phyloP scores from a whole-genome alignment of 2,888 invertebrate species.

The Timema cristinae region DNA sequence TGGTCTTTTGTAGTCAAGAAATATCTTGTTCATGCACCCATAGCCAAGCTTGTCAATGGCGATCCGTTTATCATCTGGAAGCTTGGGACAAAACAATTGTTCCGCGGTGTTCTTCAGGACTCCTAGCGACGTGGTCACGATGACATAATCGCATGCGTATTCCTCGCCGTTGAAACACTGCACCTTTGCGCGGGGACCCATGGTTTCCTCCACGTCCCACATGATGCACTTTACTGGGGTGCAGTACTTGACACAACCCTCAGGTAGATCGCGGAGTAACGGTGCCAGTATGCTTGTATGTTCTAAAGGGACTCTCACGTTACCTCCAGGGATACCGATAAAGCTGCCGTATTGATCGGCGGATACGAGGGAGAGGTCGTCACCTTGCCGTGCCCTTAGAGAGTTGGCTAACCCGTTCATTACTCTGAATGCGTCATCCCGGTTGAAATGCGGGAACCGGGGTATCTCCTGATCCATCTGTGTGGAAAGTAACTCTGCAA shows the following conservation, averaged over 20 bases:
- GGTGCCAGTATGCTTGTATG: slow-evolving; percentile 65
- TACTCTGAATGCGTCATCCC: slow-evolving; percentile 61
- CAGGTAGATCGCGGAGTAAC: slow-evolving; percentile 59
- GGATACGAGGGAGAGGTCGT: slow-evolving; percentile 66
- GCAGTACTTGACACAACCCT: slow-evolving; percentile 38
- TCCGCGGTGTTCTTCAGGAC: slow-evolving; percentile 70
- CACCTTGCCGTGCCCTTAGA: slow-evolving; percentile 62
- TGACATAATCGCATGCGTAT: slow-evolving; percentile 68
- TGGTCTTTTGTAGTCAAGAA: slow-evolving; percentile 70
- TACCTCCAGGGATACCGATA: slow-evolving; percentile 62
- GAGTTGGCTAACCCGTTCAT: slow-evolving; percentile 64
- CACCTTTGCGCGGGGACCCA: slow-evolving; percentile 57
- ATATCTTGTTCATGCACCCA: slow-evolving; percentile 72
- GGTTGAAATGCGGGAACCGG: slow-evolving; percentile 22
- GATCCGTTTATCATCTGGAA: slow-evolving; percentile 65
- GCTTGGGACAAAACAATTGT: slow-evolving; percentile 65
- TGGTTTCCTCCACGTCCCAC: slow-evolving; percentile 54
- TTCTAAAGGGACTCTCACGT: slow-evolving; percentile 60
- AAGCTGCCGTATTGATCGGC: slow-evolving; percentile 71
- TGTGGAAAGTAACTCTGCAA: slow-evolving; percentile 16
- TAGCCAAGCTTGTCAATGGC: slow-evolving; percentile 67
- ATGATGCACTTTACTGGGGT: slow-evolving; percentile 20
- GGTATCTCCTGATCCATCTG: slow-evolving; percentile 25
- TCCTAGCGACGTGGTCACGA: slow-evolving; percentile 73
- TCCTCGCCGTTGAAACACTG: slow-evolving; percentile 68